Percentiles rank a stretch among this genome's conserved stretches.
Conservation (phyloP, 2,797 vertebrate genomes). For the Avahi laniger region DNA sequence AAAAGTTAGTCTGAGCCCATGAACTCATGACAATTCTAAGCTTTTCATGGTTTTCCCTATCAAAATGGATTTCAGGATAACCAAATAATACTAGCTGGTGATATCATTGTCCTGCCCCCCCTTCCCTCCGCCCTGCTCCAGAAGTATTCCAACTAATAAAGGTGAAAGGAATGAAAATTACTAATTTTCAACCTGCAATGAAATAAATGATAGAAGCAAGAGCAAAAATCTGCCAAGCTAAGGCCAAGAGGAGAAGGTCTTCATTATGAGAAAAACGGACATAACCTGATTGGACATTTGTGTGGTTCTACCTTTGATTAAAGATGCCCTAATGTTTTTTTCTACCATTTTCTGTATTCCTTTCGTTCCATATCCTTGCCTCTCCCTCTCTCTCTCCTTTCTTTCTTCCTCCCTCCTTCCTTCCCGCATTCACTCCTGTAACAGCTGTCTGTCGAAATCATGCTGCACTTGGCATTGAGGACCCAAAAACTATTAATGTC, state of each 20-base stretch:
- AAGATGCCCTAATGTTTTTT: accelerated
- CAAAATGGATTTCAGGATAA: not conserved
- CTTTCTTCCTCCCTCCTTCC: not conserved
- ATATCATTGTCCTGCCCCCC: not conserved
- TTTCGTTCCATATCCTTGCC: not conserved
- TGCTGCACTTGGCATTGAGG: not conserved
- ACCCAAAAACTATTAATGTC: not conserved
- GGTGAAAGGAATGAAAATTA: constrained; percentile 8
- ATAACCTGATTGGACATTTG: accelerated
- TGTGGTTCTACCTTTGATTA: not conserved
- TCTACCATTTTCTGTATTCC: not conserved
- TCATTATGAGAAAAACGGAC: not conserved
- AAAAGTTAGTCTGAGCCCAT: not conserved
- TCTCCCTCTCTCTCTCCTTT: not conserved
- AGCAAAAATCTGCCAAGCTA: not conserved
- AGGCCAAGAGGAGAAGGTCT: not conserved
- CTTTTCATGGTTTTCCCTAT: not conserved
- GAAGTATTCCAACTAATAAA: not conserved
- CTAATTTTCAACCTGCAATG: not conserved
- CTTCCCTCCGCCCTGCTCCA: no score
- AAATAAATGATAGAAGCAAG: not conserved
- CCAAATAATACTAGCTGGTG: not conserved
- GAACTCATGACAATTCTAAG: not conserved
- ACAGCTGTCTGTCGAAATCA: not conserved
- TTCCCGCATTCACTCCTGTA: not conserved